Evolutionary conservation across 2,113 vertebrate species (phyloP).

Genomic region (Syrmaticus mikado): DNA sequence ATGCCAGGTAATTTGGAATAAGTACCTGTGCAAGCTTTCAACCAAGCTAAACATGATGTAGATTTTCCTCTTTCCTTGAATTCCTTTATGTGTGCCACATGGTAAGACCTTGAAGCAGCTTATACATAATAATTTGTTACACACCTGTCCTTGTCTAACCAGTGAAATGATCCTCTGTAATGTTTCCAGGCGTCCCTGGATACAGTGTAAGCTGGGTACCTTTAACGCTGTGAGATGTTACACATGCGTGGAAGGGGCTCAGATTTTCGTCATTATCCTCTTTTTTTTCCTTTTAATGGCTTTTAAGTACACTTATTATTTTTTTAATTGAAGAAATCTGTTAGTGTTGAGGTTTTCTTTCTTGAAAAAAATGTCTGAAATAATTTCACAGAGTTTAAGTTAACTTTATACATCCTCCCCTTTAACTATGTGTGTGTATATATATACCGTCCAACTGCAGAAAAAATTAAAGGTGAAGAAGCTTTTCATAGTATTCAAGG

Average conservation of each 20-base stretch:
- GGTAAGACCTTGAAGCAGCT: conserved; percentile 32
- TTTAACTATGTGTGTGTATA: background rate
- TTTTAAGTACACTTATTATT: background rate
- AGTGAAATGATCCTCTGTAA: conserved; percentile 45
- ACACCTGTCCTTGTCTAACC: conserved; percentile 52
- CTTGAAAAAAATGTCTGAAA: background rate
- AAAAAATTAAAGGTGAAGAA: conserved; percentile 7
- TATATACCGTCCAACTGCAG: background rate
- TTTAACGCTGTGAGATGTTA: conserved; percentile 19
- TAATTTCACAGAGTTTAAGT: background rate
- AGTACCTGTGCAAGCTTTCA: background rate
- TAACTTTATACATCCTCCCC: background rate
- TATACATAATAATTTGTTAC: conserved; percentile 50
- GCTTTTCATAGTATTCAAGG: conserved; percentile 24
- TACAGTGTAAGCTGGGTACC: background rate
- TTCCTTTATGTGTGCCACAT: conserved; percentile 39
- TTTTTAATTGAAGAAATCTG: background rate
- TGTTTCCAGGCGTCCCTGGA: conserved; percentile 30
- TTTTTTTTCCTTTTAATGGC: background rate
- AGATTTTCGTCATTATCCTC: background rate
- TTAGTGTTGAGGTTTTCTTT: background rate
- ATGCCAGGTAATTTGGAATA: background rate
- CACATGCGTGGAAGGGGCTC: background rate
- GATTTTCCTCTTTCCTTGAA: conserved; percentile 10
- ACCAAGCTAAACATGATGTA: background rate